Evolutionary conservation across 2,797 vertebrate species (phyloP), one percentile per base, ranked within the genome.

Genomic region (Leptodactylus fallax): DNA sequence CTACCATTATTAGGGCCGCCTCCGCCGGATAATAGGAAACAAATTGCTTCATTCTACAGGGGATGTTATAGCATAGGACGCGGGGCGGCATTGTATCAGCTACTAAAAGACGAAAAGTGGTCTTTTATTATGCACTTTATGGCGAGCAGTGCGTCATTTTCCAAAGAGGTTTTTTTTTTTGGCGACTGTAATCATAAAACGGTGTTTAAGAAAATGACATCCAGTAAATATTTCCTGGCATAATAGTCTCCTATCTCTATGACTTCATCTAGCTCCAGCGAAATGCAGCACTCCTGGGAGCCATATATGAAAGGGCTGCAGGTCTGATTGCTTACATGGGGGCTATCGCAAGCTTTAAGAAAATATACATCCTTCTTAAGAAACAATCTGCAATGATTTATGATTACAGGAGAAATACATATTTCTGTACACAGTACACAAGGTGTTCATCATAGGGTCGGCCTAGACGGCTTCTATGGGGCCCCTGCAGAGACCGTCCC

Each of bases 11-110:
- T 13, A 7, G 4, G 45, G 25, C 7, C 27, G 8, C 3, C n/a
- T 55, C 9, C 51, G 9, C 17, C 19, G 21, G 27, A 49, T 85
- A 86, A 86, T 86, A 45, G 61, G 58, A 79, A 79, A 79, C 76
- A 85, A 78, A 86, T 86, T 86, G 76, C 61, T 86, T 55, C 84
- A 85, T 79, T 58, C 74, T 51, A 78, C 58, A 21, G 49, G 14
- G 55, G 72, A 76, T 45, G 67, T 36, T 45, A 51, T 76, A 74
- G 60, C 13, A 19, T 47, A 12, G 83, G 71, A 17, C 45, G 36
- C 71, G 27, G 25, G 49, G 17, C 6, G 45, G 83, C 14, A 61
- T 55, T 45, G 49, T 45, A 60, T 74, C 51, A 74, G 65, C 49
- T 60, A 72, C 55, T 76, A 25, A 82, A 21, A 69, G 9, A 72